Conservation (phyloP, 2,888 invertebrate genomes). For the Tribolium freemani region DNA sequence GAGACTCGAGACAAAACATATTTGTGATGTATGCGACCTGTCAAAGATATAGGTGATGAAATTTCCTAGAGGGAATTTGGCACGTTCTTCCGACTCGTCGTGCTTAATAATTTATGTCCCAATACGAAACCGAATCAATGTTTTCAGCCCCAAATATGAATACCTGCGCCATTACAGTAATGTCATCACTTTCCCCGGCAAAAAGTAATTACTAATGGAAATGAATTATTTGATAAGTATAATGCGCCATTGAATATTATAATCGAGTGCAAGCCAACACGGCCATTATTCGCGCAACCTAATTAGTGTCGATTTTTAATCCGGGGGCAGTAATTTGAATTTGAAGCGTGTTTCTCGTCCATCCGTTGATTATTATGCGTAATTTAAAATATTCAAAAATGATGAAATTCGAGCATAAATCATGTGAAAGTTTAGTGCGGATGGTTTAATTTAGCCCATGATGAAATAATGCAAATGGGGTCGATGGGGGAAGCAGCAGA, state of each 20-base stretch:
- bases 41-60: conserved; percentile 25
- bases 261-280: too few species aligned
- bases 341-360: not conserved
- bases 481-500: conserved; percentile 37
- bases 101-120: conserved; percentile 21
- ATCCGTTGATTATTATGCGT: not conserved
- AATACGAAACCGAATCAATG: too few species aligned
- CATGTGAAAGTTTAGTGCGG: conserved; percentile 13
- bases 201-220: too few species aligned
- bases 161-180: too few species aligned
- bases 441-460: conserved; percentile 23
- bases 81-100: conserved; percentile 18
- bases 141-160: too few species aligned
- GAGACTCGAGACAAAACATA: conserved; percentile 16
- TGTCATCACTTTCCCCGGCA: too few species aligned
- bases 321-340: conserved; percentile 3
- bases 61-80: conserved; percentile 30
- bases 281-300: not conserved
- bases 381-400: conserved; percentile 18
- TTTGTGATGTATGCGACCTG: conserved; percentile 33
- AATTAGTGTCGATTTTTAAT: not conserved
- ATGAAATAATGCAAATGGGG: conserved; percentile 31
- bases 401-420: conserved; percentile 5
- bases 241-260: too few species aligned
- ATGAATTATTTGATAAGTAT: too few species aligned